phyloP scores from a whole-genome alignment of 2,888 invertebrate species.

The Epiblema foenella region DNA sequence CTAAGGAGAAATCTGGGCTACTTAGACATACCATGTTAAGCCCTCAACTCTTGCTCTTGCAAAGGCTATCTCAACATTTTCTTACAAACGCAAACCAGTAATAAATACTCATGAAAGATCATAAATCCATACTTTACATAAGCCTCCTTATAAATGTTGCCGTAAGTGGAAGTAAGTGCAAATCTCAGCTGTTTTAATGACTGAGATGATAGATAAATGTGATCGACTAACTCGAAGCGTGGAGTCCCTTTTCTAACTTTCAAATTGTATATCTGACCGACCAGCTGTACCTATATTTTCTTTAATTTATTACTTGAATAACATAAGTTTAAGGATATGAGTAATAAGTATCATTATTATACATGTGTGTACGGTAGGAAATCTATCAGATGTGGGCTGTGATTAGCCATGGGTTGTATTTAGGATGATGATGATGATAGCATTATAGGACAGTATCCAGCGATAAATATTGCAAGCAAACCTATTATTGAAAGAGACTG shows the following conservation, averaged over 20 bases:
- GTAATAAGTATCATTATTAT: too few relatives aligned
- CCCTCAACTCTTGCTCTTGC: not conserved
- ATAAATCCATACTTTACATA: constrained; percentile 6
- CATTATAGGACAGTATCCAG: too few relatives aligned
- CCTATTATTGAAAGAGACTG: too few relatives aligned
- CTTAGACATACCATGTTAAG: not conserved
- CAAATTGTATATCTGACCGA: constrained; percentile 23
- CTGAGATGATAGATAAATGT: constrained; percentile 27
- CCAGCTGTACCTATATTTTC: not conserved
- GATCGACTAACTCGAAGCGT: constrained; percentile 14
- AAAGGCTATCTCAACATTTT: not conserved
- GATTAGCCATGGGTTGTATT: too few relatives aligned
- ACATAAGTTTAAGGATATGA: too few relatives aligned
- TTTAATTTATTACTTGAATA: not conserved
- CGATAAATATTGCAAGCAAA: too few relatives aligned
- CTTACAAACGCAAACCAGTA: not conserved
- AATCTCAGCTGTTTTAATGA: constrained; percentile 22
- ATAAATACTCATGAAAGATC: not conserved
- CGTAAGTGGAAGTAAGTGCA: not conserved
- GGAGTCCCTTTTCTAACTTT: constrained; percentile 7
- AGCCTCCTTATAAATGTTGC: not conserved
- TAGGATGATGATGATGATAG: too few relatives aligned
- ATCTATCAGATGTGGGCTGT: too few relatives aligned
- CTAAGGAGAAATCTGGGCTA: not conserved
- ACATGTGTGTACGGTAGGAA: too few relatives aligned